Conservation (phyloP, 2,797 vertebrate genomes). For the Lepus oiostolus region DNA sequence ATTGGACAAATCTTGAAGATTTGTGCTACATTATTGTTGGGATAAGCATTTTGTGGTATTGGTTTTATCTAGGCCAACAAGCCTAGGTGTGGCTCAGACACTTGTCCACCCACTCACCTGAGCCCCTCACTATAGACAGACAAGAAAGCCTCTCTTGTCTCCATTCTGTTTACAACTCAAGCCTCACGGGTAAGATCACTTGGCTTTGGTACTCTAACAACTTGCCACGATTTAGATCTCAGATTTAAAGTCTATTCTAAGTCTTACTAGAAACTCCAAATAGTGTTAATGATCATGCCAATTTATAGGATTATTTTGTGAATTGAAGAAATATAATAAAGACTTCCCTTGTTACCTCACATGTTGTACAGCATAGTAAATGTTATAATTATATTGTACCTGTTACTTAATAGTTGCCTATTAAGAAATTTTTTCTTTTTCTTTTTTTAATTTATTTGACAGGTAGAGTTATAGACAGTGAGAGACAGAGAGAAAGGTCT, state of each 20-base stretch:
- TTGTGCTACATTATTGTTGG: neutral
- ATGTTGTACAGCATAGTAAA: neutral
- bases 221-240: constrained; percentile 3
- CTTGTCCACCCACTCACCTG: neutral
- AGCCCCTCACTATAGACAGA: neutral
- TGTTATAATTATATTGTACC: constrained; percentile 1
- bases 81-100: neutral
- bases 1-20: neutral
- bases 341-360: neutral
- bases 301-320: neutral
- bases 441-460: too few relatives aligned
- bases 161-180: neutral
- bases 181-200: neutral
- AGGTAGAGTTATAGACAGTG: too few relatives aligned
- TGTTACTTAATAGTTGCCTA: constrained; percentile 21
- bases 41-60: constrained; percentile 15
- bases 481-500: too few relatives aligned
- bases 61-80: neutral
- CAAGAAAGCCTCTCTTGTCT: neutral
- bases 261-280: neutral
- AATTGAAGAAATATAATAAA: neutral
- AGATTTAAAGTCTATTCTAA: constrained; percentile 42
- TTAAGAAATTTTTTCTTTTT: too few relatives aligned
- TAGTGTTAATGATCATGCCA: neutral
- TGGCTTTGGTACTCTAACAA: neutral